These are phyloP conservation scores for Melopsittacus undulatus DNA, from an alignment of 2,797 vertebrate species.

Conservation along the genomic window DNA sequence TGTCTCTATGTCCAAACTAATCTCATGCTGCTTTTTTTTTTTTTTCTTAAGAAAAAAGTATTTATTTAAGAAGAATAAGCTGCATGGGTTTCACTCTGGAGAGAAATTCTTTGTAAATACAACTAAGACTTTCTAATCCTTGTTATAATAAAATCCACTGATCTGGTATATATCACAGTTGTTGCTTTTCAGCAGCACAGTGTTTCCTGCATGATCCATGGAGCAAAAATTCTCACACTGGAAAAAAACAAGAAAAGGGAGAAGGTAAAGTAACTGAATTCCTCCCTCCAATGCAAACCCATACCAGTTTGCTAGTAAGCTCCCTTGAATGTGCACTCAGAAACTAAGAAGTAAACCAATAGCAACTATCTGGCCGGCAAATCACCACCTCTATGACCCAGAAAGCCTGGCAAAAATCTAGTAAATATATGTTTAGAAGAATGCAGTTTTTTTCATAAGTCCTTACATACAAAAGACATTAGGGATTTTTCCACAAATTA, in stretches of 20 bases:
- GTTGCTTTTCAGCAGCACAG: constrained; percentile 1
- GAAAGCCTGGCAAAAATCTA: background rate
- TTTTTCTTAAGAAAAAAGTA: background rate
- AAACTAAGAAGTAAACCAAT: background rate
- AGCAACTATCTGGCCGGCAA: background rate
- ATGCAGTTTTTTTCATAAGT: background rate
- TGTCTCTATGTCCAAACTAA: background rate
- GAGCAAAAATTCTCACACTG: background rate
- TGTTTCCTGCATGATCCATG: background rate
- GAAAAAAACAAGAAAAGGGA: background rate
- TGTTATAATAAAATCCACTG: constrained; percentile 27
- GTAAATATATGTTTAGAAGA: background rate
- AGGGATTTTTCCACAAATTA: constrained; percentile 28
- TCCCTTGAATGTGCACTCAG: background rate
- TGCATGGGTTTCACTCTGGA: background rate
- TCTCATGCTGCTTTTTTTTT: background rate
- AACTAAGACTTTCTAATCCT: constrained; percentile 25
- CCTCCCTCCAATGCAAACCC: constrained; percentile 5
- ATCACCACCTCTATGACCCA: background rate
- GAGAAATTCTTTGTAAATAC: constrained; percentile 65
- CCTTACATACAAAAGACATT: constrained; percentile 34
- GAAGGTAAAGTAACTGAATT: background rate
- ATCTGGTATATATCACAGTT: constrained; percentile 44
- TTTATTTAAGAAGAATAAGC: constrained; percentile 50
- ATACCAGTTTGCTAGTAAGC: background rate